These are phyloP conservation scores for Diprion similis DNA, from an alignment of 1,140 invertebrate genomes.

Conservation along the genomic window DNA sequence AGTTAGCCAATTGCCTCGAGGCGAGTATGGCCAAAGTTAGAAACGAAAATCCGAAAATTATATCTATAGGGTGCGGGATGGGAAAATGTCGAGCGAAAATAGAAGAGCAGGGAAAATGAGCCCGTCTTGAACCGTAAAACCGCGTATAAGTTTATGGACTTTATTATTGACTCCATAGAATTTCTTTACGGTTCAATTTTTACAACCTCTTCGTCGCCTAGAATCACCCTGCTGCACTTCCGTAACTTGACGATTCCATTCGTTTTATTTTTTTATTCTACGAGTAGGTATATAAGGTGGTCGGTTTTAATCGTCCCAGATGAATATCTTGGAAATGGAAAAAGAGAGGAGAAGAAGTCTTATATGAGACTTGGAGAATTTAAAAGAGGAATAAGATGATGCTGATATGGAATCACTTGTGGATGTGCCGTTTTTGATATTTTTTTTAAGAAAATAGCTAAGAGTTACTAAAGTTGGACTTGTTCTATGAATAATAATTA, in stretches of 20 bases:
- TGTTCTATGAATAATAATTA: too few species aligned
- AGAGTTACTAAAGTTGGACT: too few species aligned
- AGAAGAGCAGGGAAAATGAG: too few species aligned
- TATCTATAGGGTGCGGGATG: neutral
- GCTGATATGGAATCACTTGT: too few species aligned
- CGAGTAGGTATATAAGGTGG: neutral
- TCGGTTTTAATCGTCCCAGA: too few species aligned
- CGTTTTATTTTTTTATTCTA: neutral
- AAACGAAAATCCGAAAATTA: neutral
- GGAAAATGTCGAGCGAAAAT: neutral
- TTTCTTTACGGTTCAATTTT: constrained; percentile 6
- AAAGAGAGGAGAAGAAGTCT: too few species aligned
- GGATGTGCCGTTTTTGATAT: too few species aligned
- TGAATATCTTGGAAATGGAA: too few species aligned
- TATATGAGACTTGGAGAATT: too few species aligned
- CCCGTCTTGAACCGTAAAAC: neutral
- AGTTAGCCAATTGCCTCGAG: neutral
- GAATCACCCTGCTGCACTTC: too few species aligned
- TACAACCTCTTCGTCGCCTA: neutral
- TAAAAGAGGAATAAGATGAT: too few species aligned
- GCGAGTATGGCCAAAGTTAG: neutral
- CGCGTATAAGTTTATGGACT: neutral
- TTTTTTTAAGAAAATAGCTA: too few species aligned
- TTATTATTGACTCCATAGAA: neutral
- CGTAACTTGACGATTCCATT: neutral